phyloP scores from a whole-genome alignment of 2,888 invertebrate genomes.

The Agrochola lychnidis region DNA sequence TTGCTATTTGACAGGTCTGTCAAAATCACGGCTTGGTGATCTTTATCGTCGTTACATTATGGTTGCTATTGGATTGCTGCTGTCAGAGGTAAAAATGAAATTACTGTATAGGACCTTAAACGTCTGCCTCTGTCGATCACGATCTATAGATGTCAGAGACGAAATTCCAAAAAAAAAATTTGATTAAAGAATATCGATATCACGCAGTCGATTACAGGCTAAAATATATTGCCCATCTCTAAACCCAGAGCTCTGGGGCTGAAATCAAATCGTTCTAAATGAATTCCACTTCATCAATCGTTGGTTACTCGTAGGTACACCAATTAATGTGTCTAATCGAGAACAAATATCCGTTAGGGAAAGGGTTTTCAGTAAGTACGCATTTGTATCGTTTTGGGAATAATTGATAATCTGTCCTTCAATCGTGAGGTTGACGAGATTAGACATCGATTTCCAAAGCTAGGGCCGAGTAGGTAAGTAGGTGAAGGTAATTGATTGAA shows the following conservation, averaged over 20 bases:
- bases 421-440: constrained; percentile 31
- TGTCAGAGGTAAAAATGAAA: no score
- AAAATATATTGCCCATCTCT: constrained; percentile 19
- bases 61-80: neutral
- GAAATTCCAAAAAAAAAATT: no score
- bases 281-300: constrained; percentile 71
- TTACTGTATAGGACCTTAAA: neutral
- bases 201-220: neutral
- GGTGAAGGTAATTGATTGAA: constrained; percentile 4
- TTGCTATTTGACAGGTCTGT: neutral
- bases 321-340: constrained; percentile 73
- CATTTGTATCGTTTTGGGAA: constrained; percentile 63
- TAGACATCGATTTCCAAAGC: constrained; percentile 19
- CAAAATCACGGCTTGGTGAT: neutral
- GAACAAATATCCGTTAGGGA: constrained; percentile 68
- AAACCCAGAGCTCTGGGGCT: constrained; percentile 27
- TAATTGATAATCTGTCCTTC: constrained; percentile 61
- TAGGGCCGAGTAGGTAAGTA: neutral
- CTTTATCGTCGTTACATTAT: neutral
- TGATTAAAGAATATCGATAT: neutral
- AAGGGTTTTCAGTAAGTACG: constrained; percentile 41
- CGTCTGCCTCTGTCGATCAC: neutral
- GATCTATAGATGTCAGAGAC: neutral
- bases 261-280: constrained; percentile 70
- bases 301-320: constrained; percentile 55